Evolutionary conservation across 2,797 vertebrate genomes (phyloP).

Genomic region (Catharus ustulatus): DNA sequence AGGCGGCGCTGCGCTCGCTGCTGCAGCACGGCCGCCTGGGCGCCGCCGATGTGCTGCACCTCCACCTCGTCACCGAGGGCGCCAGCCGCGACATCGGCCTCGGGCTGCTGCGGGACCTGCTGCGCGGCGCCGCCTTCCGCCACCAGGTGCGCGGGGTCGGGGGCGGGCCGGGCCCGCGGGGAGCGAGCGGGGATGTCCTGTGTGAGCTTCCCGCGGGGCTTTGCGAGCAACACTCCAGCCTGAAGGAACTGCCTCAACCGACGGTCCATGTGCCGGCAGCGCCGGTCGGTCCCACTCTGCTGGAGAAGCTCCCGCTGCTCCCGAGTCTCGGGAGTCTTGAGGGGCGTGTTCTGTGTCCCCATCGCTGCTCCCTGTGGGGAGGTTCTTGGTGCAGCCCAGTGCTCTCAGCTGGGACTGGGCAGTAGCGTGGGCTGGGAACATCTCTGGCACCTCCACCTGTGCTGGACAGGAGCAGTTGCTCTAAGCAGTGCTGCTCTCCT

Average conservation of each 20-base stretch:
- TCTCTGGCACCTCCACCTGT: rapidly evolving
- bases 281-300: neutral
- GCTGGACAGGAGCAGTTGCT: neutral
- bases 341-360: neutral
- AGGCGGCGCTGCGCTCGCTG: constrained; percentile 87
- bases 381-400: rapidly evolving
- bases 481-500: neutral
- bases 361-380: neutral
- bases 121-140: constrained; percentile 81
- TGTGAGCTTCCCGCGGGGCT: neutral
- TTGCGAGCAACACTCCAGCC: rapidly evolving
- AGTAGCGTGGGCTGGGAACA: neutral
- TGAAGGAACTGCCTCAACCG: rapidly evolving
- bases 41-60: constrained; percentile 83
- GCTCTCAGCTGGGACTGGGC: rapidly evolving
- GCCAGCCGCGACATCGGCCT: constrained; percentile 82
- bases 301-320: rapidly evolving
- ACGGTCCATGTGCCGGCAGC: rapidly evolving
- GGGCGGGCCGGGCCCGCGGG: neutral
- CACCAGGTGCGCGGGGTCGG: constrained; percentile 81
- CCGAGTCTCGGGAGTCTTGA: rapidly evolving
- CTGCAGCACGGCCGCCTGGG: constrained; percentile 82
- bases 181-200: neutral
- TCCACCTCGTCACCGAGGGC: constrained; percentile 91
- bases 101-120: constrained; percentile 81